These are phyloP conservation scores for Acanthosepion esculentum DNA, from an alignment of 2,888 invertebrate genomes.

Conservation along the genomic window DNA sequence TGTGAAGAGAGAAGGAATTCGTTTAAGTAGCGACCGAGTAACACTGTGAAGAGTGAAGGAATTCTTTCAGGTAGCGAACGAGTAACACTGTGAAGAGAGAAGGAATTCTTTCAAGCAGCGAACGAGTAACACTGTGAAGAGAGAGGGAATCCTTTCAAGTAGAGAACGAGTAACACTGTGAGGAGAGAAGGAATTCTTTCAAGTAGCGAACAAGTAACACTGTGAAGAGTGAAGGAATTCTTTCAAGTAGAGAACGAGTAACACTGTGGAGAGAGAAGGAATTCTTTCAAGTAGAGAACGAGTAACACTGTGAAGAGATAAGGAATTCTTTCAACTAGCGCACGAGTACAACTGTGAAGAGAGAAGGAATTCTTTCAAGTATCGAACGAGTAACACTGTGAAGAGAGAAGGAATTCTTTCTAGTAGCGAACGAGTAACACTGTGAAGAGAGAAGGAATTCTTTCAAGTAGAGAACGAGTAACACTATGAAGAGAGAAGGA, in stretches of 20 bases:
- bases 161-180: too few species aligned
- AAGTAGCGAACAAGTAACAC: neutral
- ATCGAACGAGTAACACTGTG: neutral
- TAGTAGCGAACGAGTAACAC: too few species aligned
- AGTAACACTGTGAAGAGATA: neutral
- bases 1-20: slow-evolving; percentile 55
- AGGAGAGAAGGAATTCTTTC: slow-evolving; percentile 41
- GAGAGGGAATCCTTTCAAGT: too few species aligned
- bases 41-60: too few species aligned
- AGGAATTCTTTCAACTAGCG: too few species aligned
- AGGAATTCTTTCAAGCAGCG: neutral
- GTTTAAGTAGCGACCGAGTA: neutral
- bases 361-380: slow-evolving; percentile 10
- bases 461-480: neutral
- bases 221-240: too few species aligned
- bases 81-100: slow-evolving; percentile 63
- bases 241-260: too few species aligned
- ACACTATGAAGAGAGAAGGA: too few species aligned
- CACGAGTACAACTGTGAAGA: too few species aligned
- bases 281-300: neutral
- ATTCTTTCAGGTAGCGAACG: too few species aligned
- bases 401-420: too few species aligned
- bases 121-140: neutral
- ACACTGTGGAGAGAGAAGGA: slow-evolving; percentile 60
- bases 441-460: slow-evolving; percentile 55